A percentile compares a stretch with the other conserved stretches of the same genome.
phyloP scores from a whole-genome alignment of 2,797 vertebrate genomes.

The Emys orbicularis region DNA sequence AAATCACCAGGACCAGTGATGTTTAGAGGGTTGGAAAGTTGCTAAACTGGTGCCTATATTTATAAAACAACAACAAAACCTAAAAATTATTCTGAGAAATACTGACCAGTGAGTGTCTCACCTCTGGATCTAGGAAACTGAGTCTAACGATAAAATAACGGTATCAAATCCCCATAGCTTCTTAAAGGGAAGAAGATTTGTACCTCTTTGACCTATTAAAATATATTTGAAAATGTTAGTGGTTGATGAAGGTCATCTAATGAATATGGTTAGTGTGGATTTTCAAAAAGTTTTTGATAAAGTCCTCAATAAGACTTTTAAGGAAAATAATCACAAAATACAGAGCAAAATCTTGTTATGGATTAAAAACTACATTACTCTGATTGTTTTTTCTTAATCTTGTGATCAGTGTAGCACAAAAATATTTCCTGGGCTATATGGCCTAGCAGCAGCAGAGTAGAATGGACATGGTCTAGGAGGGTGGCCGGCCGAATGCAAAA shows the following conservation, averaged over 20 bases:
- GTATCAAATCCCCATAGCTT: background rate
- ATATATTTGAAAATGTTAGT: background rate
- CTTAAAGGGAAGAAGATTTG: background rate
- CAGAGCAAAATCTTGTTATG: background rate
- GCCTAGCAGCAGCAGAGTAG: background rate
- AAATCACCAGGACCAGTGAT: background rate
- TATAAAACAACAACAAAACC: background rate
- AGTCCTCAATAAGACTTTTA: background rate
- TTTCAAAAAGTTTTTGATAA: background rate
- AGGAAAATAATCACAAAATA: background rate
- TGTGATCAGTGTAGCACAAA: background rate
- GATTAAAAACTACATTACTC: background rate
- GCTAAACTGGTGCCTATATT: background rate
- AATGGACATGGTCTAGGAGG: background rate
- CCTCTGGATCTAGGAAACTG: background rate
- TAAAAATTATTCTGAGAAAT: background rate
- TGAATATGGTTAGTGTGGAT: background rate
- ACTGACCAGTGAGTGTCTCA: background rate
- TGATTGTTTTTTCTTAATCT: background rate
- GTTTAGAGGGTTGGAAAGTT: background rate
- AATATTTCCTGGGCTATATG: background rate
- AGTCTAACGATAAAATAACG: background rate
- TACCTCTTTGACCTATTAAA: background rate
- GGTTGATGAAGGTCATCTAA: background rate
- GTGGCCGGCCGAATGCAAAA: background rate